A percentile compares a stretch with the other conserved stretches of the same genome.
phyloP scores from a whole-genome alignment of 2,113 vertebrate species.

The Numida meleagris region DNA sequence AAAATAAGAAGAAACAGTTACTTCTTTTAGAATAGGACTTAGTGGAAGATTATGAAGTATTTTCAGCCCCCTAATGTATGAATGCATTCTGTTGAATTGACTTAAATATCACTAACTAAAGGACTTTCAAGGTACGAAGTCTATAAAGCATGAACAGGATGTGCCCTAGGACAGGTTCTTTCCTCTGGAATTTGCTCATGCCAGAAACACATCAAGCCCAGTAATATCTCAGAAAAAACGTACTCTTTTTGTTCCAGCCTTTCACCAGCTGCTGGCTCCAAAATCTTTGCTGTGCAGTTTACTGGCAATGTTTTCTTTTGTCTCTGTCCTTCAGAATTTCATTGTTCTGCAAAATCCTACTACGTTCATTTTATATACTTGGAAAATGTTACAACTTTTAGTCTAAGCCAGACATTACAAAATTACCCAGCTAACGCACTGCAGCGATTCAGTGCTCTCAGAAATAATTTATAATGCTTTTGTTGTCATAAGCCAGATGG shows the following conservation, averaged over 20 bases:
- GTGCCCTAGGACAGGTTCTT: neutral
- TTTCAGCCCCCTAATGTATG: neutral
- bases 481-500: fast-evolving
- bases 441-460: neutral
- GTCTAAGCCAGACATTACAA: neutral
- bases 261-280: neutral
- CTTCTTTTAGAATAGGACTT: neutral
- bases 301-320: neutral
- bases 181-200: neutral
- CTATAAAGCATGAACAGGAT: neutral
- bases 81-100: neutral
- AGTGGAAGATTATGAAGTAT: neutral
- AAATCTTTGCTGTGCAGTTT: neutral
- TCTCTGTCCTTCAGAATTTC: neutral
- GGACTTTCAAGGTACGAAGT: neutral
- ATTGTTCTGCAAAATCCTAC: neutral
- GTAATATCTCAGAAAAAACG: neutral
- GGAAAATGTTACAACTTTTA: neutral
- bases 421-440: neutral
- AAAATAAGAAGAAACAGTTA: neutral
- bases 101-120: neutral
- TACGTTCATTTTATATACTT: neutral
- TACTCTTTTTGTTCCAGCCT: neutral
- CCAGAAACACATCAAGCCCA: neutral
- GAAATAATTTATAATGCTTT: neutral